Evolutionary conservation across 2,797 vertebrate genomes (phyloP).

Genomic region (Cyclopterus lumpus): DNA sequence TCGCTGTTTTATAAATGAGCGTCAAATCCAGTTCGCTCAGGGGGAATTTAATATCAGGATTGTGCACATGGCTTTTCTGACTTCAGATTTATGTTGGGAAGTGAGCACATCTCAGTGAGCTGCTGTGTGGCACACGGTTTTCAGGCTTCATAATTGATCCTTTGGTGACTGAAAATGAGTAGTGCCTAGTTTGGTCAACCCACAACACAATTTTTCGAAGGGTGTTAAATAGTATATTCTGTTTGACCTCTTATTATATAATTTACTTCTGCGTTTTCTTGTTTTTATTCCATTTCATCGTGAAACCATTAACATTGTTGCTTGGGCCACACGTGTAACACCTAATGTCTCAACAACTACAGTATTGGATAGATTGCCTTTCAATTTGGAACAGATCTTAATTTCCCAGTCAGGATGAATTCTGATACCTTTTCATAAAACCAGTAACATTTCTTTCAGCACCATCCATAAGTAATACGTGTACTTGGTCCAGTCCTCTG

Average conservation of each 20-base stretch:
- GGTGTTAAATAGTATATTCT: background rate
- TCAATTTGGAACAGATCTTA: background rate
- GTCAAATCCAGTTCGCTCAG: background rate
- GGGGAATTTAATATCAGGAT: conserved; percentile 7
- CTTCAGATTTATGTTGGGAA: background rate
- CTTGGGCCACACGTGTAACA: background rate
- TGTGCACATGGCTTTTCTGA: background rate
- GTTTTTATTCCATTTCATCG: background rate
- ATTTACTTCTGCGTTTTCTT: background rate
- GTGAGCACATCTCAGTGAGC: background rate
- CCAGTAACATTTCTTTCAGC: background rate
- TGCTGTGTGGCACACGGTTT: background rate
- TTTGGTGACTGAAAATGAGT: background rate
- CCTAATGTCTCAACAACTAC: background rate
- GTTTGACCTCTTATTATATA: background rate
- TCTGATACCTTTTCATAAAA: background rate
- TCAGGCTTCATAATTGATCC: conserved; percentile 14
- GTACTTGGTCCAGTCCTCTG: background rate
- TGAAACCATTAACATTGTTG: background rate
- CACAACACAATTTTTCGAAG: background rate
- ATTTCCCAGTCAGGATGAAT: background rate
- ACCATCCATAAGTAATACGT: background rate
- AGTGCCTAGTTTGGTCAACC: background rate
- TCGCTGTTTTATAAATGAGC: conserved; percentile 16
- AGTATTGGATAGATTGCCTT: no score